Evolutionary conservation across 1,140 invertebrate species (phyloP).

Genomic region (Pararge aegeria): DNA sequence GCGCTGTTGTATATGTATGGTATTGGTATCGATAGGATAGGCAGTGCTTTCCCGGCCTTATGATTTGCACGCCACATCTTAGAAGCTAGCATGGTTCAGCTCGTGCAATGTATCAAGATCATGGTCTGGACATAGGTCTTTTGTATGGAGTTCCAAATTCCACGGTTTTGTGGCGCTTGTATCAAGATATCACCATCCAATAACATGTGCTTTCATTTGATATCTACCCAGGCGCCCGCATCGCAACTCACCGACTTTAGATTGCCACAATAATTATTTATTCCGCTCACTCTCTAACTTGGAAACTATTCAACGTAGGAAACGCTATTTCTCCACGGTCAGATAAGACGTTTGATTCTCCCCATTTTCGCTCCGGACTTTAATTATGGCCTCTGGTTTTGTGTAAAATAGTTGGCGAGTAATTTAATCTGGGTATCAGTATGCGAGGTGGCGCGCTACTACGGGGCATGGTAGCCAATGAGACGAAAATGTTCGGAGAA

Average conservation of each 20-base stretch:
- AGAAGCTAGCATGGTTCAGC: too few relatives aligned
- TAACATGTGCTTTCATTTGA: conserved; percentile 65
- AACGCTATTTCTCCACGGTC: conserved; percentile 72
- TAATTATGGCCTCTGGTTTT: conserved; percentile 78
- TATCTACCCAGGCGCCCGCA: conserved; percentile 39
- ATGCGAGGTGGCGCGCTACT: conserved; percentile 55
- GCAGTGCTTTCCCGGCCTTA: too few relatives aligned
- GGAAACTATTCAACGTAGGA: conserved; percentile 74
- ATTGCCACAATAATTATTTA: conserved; percentile 77
- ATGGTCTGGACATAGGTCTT: too few relatives aligned
- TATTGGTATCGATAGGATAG: too few relatives aligned
- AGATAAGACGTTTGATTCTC: conserved; percentile 78
- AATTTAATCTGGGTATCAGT: conserved; percentile 76
- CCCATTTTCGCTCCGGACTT: conserved; percentile 71
- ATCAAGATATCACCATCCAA: conserved; percentile 33
- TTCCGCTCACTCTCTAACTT: conserved; percentile 72
- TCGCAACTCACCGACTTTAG: conserved; percentile 60
- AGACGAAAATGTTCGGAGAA: conserved; percentile 20
- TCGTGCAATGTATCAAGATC: too few relatives aligned
- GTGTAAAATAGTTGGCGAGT: conserved; percentile 78
- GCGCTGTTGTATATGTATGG: too few relatives aligned
- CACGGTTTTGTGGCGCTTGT: too few relatives aligned
- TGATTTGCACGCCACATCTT: too few relatives aligned
- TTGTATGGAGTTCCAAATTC: too few relatives aligned
- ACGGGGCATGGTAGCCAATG: conserved; percentile 40